Base-by-base conservation (phyloP, 1,140 invertebrate genomes). In the Teleogryllus occipitalis region DNA sequence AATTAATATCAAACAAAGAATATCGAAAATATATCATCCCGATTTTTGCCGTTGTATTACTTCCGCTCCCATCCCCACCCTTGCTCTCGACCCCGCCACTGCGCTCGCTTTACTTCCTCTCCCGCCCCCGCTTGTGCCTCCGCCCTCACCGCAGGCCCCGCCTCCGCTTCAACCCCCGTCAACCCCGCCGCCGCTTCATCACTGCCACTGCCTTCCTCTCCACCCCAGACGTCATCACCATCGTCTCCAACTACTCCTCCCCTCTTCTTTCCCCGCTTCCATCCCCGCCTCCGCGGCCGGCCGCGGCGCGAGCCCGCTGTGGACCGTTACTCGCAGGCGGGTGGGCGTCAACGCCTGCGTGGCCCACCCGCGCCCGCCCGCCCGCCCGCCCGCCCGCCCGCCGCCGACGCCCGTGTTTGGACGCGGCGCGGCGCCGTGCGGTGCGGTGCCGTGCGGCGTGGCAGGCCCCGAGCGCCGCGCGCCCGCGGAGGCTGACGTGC, bases 251-350 rank as follows among this genome's bases (percentile, higher is more conserved):
- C 22, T 54, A n/a, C n/a, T 65, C 77, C 65, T 79, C 80, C 54
- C 65, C 39, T 78, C 77, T 75, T 80, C 78, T 81, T 76, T 77
- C 76, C 48, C 76, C 18, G 12, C 72, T 77, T 75, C 79, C 46
- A 54, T 80, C 74, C 72, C 54, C 77, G 46, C 74, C 74, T 79
- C 80, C 78, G 74, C 77, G 76, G 78, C 80, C 78, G 65, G 74
- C 80, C 27, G 5, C 27, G 27, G 27, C 27, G 27, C 27, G 27
- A 1, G 27, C 27, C 27, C 27, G 27, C 27, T 39, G 1, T 39
- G 27, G 27, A 39, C 27, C 27, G 27, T 39, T 39, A 39, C 27
- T 39, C 27, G 27, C 27, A 5, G 27, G 27, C 27, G 27, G 27
- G 27, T 5, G 27, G 27, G 27, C 27, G 27, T 39, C 27, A 39